phyloP scores from a whole-genome alignment of 1,140 invertebrate species.

The Papilio machaon region DNA sequence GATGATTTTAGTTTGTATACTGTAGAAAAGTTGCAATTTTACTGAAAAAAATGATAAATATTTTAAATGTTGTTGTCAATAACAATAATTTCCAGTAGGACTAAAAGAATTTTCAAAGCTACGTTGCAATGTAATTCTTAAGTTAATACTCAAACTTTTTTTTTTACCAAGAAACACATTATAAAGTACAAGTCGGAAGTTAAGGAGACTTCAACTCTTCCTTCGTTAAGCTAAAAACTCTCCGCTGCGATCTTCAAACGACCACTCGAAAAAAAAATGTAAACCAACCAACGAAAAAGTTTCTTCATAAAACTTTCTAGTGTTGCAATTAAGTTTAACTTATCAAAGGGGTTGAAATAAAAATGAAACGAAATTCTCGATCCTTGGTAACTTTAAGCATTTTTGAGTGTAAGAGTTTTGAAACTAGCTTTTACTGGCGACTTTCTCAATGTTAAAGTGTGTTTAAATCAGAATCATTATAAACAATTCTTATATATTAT shows the following conservation, averaged over 20 bases:
- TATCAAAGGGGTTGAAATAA: conserved; percentile 12
- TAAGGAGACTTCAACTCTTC: conserved; percentile 12
- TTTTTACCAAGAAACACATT: not conserved
- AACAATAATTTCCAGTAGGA: no score
- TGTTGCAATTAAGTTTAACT: not conserved
- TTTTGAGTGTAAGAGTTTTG: not conserved
- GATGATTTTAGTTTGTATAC: no score
- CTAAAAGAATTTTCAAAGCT: not conserved
- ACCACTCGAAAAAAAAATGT: conserved; percentile 8
- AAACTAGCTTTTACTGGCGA: not conserved
- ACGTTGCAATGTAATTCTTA: not conserved
- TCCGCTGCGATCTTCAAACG: conserved; percentile 9
- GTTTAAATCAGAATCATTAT: no score
- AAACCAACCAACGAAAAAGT: conserved; percentile 2
- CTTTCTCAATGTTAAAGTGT: no score
- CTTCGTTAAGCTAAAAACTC: conserved; percentile 22
- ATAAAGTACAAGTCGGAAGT: not conserved
- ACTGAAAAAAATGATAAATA: no score
- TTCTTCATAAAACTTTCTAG: conserved; percentile 21
- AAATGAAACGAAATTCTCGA: not conserved
- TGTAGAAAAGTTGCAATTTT: no score
- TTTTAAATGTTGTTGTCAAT: no score
- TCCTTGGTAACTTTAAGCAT: not conserved
- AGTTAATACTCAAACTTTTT: not conserved
- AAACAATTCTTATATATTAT: no score